Base-by-base conservation (phyloP, 2,113 vertebrate genomes). In the Serinus canaria region DNA sequence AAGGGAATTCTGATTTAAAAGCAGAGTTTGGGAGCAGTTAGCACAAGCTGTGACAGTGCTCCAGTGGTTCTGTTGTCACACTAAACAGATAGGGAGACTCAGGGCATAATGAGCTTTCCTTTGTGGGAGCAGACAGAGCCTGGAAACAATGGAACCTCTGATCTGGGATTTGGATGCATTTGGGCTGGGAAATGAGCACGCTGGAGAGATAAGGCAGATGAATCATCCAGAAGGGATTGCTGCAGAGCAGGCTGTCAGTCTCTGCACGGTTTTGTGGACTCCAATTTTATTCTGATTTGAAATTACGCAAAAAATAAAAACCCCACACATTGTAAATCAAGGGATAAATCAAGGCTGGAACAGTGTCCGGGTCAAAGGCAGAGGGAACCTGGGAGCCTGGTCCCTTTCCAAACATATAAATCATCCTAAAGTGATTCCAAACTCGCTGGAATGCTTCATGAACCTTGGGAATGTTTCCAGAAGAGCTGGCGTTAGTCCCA, bases 381-480 rank as follows among this genome's bases (percentile, higher is more conserved):
- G 95, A 72, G 90, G 90, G 82, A 97, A 83, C 72, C 70, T 46
- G 84, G 87, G 74, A 95, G 90, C 43, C 88, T 92, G 94, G 83
- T 88, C 85, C 13, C 69, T 81, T 50, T 93, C 94, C 95, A 96
- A 90, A 89, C 56, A 43, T 49, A 94, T 95, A 96, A 96, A 96
- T 95, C 95, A 96, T 87, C 80, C 88, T 95, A 78, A 95, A 96
- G 93, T 75, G 90, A 84, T 88, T 93, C 90, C 93, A 96, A 44
- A 89, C 69, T 92, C 15, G 0, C 76, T 78, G 94, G 90, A 90
- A 89, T 68, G 90, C 69, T 74, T 72, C 19, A 2, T 62, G 90
- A 75, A 78, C 74, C 85, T 81, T 89, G 92, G 95, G 93, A 81
- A 72, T 43, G 15, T 53, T 95, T 96, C 95, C 94, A 95, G 83